Conservation (phyloP, 2,113 vertebrate genomes). For the Pseudorhombus dupliciocellatus region DNA sequence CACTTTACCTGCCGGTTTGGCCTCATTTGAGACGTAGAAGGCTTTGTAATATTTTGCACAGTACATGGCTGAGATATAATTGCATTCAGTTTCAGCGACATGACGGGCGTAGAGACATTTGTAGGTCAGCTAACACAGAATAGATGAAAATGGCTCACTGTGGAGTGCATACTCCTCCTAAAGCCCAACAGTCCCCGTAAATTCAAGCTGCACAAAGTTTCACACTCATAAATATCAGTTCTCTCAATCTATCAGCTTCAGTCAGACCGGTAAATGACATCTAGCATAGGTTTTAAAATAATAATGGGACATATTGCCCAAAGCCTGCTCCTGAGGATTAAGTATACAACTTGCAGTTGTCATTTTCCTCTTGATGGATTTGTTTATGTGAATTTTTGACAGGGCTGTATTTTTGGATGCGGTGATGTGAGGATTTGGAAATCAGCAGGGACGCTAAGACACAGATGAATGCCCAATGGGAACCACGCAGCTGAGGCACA, state of each 20-base stretch:
- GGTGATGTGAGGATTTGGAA: conserved; percentile 38
- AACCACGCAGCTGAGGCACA: conserved; percentile 48
- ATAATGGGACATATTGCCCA: neutral
- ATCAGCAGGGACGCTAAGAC: conserved; percentile 20
- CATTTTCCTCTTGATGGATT: conserved; percentile 40
- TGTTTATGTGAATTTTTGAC: conserved; percentile 29
- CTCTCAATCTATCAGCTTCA: too few relatives aligned
- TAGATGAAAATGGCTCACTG: neutral
- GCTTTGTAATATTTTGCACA: neutral
- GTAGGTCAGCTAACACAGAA: neutral
- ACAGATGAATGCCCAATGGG: conserved; percentile 43
- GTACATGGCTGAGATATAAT: neutral
- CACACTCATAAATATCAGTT: too few relatives aligned
- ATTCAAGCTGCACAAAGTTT: too few relatives aligned
- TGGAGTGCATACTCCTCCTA: too few relatives aligned
- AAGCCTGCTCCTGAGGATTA: neutral
- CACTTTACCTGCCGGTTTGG: neutral
- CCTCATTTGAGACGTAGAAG: neutral
- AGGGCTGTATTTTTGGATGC: conserved; percentile 27
- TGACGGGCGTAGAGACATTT: neutral
- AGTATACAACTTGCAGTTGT: conserved; percentile 17
- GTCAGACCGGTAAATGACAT: neutral
- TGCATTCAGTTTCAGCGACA: neutral
- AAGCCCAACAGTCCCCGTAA: too few relatives aligned
- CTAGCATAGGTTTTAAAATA: neutral